Evolutionary conservation across 2,797 vertebrate genomes (phyloP), one percentile per base, ranked within the genome.

Genomic region (Threskiornis aethiopicus): DNA sequence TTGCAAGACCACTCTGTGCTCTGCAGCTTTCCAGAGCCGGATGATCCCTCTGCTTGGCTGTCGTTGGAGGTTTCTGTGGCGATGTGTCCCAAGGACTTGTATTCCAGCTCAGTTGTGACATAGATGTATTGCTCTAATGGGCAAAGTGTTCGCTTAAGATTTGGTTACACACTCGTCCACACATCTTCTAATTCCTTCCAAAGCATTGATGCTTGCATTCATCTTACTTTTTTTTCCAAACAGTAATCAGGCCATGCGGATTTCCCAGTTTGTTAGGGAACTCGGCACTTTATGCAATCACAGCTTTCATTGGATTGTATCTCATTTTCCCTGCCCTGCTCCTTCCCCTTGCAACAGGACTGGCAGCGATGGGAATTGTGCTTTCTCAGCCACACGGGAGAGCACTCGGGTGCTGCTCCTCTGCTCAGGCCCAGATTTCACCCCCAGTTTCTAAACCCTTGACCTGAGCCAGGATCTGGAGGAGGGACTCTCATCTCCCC

Each of bases 61-160:
- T 24, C 4, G 0, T 16, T 49, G 59, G 26, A 41, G 49, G 42
- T 35, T 54, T 67, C 66, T 47, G 75, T 1, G 2, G 24, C 1
- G 6, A 18, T 26, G 35, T 29, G 29, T 54, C 66, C 72, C 61
- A 29, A 17, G 57, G 58, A 44, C 21, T 49, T 19, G 16, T 55
- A 14, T 61, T 80, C 46, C 37, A 55, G 86, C 35, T n/a, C 46
- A 35, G 42, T 5, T 70, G 46, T 37, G 77, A 44, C 39, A n/a
- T 12, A 26, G 16, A 16, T 17, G 16, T 55, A 41, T 77, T 65
- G 46, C 46, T 84, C 41, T 52, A 19, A n/a, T 51, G 3, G 47
- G 33, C 35, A 8, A 72, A 46, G 22, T 22, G 11, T 58, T 51
- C 5, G 3, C 41, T 35, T 22, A 39, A 65, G 39, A n/a, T 44